Percentiles rank a stretch among this genome's conserved stretches.
Evolutionary conservation across 2,113 vertebrate species (phyloP).

Genomic region (Tyto alba): DNA sequence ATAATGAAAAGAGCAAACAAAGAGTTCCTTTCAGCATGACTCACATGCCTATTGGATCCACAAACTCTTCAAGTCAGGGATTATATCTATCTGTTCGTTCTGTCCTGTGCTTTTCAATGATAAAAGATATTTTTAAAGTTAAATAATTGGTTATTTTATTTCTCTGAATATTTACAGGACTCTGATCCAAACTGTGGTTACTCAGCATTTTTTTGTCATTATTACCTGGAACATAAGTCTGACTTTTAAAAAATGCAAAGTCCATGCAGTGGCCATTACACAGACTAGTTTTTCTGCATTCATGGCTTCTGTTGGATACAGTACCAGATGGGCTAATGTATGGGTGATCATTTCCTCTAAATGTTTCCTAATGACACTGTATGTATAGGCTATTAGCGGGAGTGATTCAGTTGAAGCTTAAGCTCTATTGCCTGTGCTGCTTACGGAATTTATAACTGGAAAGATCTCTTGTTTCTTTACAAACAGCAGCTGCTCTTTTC

Average conservation of each 20-base stretch:
- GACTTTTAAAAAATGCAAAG: background rate
- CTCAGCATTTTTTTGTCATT: background rate
- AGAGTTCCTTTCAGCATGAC: background rate
- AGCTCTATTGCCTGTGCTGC: background rate
- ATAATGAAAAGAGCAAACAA: background rate
- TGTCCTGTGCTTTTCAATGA: background rate
- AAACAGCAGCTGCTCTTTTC: background rate
- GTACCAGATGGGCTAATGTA: background rate
- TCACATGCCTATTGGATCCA: accelerated
- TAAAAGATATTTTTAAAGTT: background rate
- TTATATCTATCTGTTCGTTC: background rate
- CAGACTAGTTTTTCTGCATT: background rate
- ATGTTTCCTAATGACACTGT: background rate
- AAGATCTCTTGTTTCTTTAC: background rate
- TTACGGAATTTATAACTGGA: background rate
- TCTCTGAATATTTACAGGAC: background rate
- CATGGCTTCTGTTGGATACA: background rate
- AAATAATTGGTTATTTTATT: background rate
- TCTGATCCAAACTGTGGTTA: background rate
- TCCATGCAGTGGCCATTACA: background rate
- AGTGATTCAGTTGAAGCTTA: background rate
- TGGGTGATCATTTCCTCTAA: background rate
- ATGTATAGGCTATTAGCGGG: background rate
- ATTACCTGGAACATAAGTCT: background rate
- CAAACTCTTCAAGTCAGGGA: background rate